These are phyloP conservation scores for Melitaea athalia DNA, from an alignment of 2,888 invertebrate genomes.

Conservation along the genomic window DNA sequence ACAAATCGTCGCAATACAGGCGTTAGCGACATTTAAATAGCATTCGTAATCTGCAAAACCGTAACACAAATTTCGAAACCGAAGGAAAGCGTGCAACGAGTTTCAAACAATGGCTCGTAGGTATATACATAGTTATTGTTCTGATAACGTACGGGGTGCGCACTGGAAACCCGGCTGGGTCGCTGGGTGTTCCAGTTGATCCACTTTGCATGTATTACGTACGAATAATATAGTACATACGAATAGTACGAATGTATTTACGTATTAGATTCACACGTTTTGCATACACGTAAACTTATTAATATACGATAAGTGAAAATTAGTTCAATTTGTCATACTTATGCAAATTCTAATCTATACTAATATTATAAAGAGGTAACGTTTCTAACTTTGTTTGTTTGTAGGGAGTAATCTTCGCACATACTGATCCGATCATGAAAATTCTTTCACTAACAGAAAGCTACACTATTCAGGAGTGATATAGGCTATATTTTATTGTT, in stretches of 20 bases:
- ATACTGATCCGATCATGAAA: too few species aligned
- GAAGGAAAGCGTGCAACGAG: constrained; percentile 33
- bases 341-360: too few species aligned
- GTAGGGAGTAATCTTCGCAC: too few species aligned
- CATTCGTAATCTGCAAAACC: constrained; percentile 23
- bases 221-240: too few species aligned
- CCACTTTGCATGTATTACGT: constrained; percentile 25
- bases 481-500: too few species aligned
- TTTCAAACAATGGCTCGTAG: constrained; percentile 37
- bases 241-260: constrained; percentile 13
- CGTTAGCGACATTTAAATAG: constrained; percentile 22
- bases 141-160: constrained; percentile 29
- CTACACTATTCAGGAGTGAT: too few species aligned
- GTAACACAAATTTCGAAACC: constrained; percentile 38
- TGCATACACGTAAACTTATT: too few species aligned
- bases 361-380: too few species aligned
- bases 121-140: constrained; percentile 37
- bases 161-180: constrained; percentile 17
- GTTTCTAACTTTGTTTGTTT: too few species aligned
- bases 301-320: too few species aligned
- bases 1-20: constrained; percentile 26
- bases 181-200: constrained; percentile 24
- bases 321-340: too few species aligned
- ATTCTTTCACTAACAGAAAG: too few species aligned
- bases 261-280: constrained; percentile 1